Evolutionary conservation across 1,140 invertebrate species (phyloP), one percentile per base, ranked within the genome.

Genomic region (Berghia stephanieae): DNA sequence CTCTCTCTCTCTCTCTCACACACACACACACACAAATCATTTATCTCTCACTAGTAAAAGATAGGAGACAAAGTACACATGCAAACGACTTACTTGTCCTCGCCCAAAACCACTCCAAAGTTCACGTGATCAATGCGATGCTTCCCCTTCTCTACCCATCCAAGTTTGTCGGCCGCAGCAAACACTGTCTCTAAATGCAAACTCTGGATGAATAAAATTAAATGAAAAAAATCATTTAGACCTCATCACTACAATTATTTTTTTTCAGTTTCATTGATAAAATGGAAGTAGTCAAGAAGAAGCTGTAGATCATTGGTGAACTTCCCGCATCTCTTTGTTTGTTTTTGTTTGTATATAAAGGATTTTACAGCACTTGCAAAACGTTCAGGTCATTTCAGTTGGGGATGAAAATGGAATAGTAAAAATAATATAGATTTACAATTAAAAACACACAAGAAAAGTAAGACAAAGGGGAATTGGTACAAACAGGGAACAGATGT

Each of bases 101-200:
- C 98, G 24, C 98, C 98, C 0, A 99, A 90, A 0, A 99, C 98
- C 10, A 99, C 95, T 31, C 98, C 98, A 90, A 99, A 99, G 21
- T 93, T 93, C 42, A 99, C 95, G 90, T 98, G 96, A 88, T 99
- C 96, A 1, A 98, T 90, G 67, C 94, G 91, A 3, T 78, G 80
- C 44, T 83, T 77, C 3, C 91, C 90, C 0, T 91, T 91, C 84
- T 93, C 91, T 24, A 94, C 89, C 88, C 95, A 94, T 16, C 93
- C 95, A 63, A 92, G 92, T 40, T 92, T 80, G 57, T 86, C 77
- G 16, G 89, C 92, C 67, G 88, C 91, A 70, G 85, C 86, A 83
- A 85, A 92, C 49, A 92, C 91, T 8, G 92, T 91, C 83, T 95
- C 90, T 83, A 99, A 96, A 90, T 99, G 97, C 1, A 92, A 92